phyloP scores from a whole-genome alignment of 2,888 invertebrate genomes.

The Drosophila monieri region DNA sequence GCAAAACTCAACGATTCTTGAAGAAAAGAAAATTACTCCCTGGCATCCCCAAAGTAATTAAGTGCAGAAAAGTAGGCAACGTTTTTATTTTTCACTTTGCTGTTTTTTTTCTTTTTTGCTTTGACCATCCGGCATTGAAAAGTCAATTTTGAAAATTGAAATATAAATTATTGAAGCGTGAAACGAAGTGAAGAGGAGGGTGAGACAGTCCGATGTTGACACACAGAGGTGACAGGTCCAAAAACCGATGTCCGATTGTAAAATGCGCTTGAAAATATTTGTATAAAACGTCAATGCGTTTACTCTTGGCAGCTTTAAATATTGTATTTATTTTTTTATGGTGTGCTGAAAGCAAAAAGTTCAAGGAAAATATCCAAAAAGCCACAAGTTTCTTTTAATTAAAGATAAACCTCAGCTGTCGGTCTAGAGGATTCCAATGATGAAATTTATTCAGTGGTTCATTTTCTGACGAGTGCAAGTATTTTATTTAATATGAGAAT shows the following conservation, averaged over 20 bases:
- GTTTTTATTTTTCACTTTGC: conserved; percentile 28
- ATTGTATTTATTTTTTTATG: background rate
- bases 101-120: background rate
- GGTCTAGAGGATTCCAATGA: background rate
- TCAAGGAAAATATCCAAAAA: background rate
- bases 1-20: conserved; percentile 38
- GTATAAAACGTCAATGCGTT: conserved; percentile 36
- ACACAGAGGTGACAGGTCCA: conserved; percentile 5
- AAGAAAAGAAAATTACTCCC: conserved; percentile 1
- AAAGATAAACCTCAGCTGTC: background rate
- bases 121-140: conserved; percentile 45
- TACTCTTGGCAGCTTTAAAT: background rate
- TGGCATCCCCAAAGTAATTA: conserved; percentile 53
- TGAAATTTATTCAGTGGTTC: background rate
- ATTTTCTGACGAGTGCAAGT: background rate
- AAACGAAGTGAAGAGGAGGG: conserved; percentile 30
- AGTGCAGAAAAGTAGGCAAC: conserved; percentile 52
- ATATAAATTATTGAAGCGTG: conserved; percentile 66
- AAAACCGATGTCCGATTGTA: conserved; percentile 14
- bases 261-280: conserved; percentile 23
- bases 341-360: background rate
- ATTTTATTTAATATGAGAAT: background rate
- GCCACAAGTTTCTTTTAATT: background rate
- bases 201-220: conserved; percentile 1
- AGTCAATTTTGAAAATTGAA: conserved; percentile 62